Percentiles rank a stretch among this genome's conserved stretches.
These are phyloP conservation scores for Porites divaricata DNA, from an alignment of 92 coral and sea anemone species.

Conservation along the genomic window DNA sequence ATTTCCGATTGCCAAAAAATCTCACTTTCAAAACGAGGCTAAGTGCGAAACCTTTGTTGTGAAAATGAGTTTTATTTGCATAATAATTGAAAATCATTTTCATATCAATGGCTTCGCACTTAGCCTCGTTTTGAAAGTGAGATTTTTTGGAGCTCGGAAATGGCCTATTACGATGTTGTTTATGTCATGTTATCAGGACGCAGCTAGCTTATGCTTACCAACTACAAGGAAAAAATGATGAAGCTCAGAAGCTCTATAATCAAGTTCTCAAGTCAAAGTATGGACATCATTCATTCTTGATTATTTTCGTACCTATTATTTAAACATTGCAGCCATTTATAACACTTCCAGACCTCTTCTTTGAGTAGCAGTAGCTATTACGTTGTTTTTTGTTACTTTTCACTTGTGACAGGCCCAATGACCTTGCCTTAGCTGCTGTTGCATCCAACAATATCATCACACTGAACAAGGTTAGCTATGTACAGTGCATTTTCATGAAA, in stretches of 20 bases:
- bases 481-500: too few relatives aligned
- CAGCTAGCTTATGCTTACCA: constrained; percentile 92
- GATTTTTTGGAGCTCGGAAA: too few relatives aligned
- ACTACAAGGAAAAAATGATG: constrained; percentile 85
- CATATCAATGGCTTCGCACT: too few relatives aligned
- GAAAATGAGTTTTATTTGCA: too few relatives aligned
- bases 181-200: constrained; percentile 55
- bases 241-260: constrained; percentile 94
- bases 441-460: constrained; percentile 97
- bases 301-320: background rate
- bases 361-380: too few relatives aligned
- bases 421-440: constrained; percentile 92
- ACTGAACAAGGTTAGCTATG: constrained; percentile 79
- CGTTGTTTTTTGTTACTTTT: too few relatives aligned
- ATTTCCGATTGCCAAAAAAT: too few relatives aligned
- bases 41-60: too few relatives aligned
- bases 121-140: too few relatives aligned
- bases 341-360: background rate
- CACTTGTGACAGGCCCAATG: constrained; percentile 78
- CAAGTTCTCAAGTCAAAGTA: constrained; percentile 97
- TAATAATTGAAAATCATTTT: too few relatives aligned
- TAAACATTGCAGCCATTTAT: background rate
- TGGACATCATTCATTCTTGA: background rate
- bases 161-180: background rate
- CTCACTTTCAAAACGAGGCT: too few relatives aligned